Evolutionary conservation across 92 coral and sea anemone species (phyloP).

Genomic region (Phymanthus crucifer): DNA sequence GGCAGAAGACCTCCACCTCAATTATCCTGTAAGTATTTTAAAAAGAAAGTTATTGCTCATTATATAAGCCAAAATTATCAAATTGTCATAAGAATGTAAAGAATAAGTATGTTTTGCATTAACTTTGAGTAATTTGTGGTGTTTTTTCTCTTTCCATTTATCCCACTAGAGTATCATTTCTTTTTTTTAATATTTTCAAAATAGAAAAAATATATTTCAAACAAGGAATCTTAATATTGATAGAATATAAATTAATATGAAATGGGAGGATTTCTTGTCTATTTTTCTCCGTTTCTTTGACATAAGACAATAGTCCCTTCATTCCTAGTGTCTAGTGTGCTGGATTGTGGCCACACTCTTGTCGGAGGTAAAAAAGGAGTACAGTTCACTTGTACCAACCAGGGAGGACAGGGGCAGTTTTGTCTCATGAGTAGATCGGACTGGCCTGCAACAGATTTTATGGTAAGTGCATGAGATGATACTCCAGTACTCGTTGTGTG

Average conservation of each 20-base stretch:
- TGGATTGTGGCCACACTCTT: conserved; percentile 86
- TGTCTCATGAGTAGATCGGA: conserved; percentile 73
- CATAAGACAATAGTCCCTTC: not conserved
- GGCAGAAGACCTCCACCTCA: conserved; percentile 93
- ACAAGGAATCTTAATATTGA: not conserved
- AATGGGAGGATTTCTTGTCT: too few species aligned
- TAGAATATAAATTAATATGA: too few species aligned
- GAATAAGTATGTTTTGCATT: too few species aligned
- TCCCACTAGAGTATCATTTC: too few species aligned
- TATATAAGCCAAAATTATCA: not conserved
- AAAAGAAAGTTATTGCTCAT: not conserved
- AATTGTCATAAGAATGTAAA: too few species aligned
- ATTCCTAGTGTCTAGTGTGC: conserved; percentile 65
- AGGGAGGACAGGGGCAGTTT: conserved; percentile 90
- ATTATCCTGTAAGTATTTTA: conserved; percentile 68
- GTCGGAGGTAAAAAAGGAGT: conserved; percentile 89
- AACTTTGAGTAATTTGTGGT: too few species aligned
- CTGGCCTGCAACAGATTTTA: conserved; percentile 80
- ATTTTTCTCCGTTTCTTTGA: too few species aligned
- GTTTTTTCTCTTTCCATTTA: too few species aligned
- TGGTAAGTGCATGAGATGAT: conserved; percentile 58
- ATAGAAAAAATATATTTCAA: not conserved
- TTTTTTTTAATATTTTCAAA: too few species aligned
- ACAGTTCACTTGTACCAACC: conserved; percentile 69
- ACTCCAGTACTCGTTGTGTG: too few species aligned